Base-by-base conservation (phyloP, 1,140 invertebrate genomes). In the Gonioctena quinquepunctata region DNA sequence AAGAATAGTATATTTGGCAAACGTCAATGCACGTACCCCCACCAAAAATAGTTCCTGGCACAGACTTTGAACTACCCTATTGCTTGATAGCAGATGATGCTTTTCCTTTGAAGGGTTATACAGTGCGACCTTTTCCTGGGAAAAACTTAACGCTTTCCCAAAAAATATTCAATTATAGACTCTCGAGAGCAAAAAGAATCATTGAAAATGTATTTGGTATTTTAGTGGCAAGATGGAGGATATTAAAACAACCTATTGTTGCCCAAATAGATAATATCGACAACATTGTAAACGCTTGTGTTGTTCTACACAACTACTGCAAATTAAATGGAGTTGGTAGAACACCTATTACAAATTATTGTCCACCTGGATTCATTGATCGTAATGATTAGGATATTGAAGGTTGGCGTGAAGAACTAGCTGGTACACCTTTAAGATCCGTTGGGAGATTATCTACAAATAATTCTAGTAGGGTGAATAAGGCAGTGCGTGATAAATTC, bases 41-140 rank as follows among this genome's bases (percentile, higher is more conserved):
- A 52, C 5, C 18, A 11, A 62, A 48, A 11, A 3, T 23, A 2
- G n/a, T 75, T n/a, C 66, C 57, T 1, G 23, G 18, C 16, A 66
- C 65, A 27, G 69, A 65, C 64, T 11, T 57, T 25, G 18, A 11
- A 48, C 13, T 66, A 5, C 72, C 72, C 1, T 63, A 76, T 68
- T 68, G 70, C 33, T 64, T 73, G 68, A 65, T 72, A 8, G 65
- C 23, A 26, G 66, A 72, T 66, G 69, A 65, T 48, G 72, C 76
- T 65, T 77, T 75, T 72, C 72, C 71, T 21, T 69, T 72, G 54
- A 68, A 70, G 68, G 60, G 13, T 42, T 52, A 67, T 42, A 59
- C 56, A 18, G 50, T 61, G 57, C 42, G 59, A 49, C 67, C 48
- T 16, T 63, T 16, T 25, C 19, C 19, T 64, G 22, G 66, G 21